Evolutionary conservation across 2,797 vertebrate species (phyloP).

Genomic region (Sebastolobus alascanus): DNA sequence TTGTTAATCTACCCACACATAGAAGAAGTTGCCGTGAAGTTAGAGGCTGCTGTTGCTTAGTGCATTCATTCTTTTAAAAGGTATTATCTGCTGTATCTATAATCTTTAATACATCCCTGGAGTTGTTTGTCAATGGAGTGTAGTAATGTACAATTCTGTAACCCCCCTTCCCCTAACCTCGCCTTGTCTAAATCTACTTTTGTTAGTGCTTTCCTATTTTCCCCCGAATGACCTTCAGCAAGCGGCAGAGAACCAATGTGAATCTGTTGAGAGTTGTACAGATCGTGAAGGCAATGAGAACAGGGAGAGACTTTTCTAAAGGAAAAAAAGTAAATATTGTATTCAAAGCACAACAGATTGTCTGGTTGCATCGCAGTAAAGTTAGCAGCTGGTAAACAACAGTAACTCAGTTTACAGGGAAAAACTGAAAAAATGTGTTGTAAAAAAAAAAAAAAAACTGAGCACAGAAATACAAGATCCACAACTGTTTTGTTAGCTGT

Average conservation of each 20-base stretch:
- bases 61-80: slow-evolving; percentile 11
- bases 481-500: not conserved
- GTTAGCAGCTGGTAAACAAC: not conserved
- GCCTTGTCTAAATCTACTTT: slow-evolving; percentile 3
- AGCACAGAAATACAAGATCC: not conserved
- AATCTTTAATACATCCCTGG: not conserved
- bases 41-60: slow-evolving; percentile 4
- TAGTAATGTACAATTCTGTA: not conserved
- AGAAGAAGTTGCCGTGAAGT: slow-evolving; percentile 18
- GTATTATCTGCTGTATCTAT: slow-evolving; percentile 3
- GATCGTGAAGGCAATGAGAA: slow-evolving; percentile 1
- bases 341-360: slow-evolving; percentile 10
- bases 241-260: slow-evolving; percentile 2
- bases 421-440: not conserved
- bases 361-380: not conserved
- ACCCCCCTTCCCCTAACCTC: not conserved
- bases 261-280: not conserved
- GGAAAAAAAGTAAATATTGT: slow-evolving; percentile 3
- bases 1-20: slow-evolving; percentile 40
- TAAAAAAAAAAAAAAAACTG: not conserved
- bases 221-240: slow-evolving; percentile 21
- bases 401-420: not conserved
- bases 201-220: slow-evolving; percentile 17
- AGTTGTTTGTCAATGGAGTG: not conserved
- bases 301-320: not conserved